A percentile compares a stretch with the other conserved stretches of the same genome.
Evolutionary conservation across 1,140 invertebrate species (phyloP).

Genomic region (Meloidogyne exigua): DNA sequence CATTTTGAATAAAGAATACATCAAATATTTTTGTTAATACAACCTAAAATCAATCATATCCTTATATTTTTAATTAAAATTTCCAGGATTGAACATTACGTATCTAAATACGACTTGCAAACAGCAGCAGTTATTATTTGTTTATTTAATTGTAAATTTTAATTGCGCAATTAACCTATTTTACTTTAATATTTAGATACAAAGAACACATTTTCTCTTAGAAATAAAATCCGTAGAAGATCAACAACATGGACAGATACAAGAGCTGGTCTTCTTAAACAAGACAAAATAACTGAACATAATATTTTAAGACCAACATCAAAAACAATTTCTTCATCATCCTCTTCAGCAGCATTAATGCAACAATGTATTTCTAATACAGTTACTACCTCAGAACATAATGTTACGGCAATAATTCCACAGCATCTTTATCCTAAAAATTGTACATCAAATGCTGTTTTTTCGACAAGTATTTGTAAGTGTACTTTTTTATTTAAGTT

Average conservation of each 20-base stretch:
- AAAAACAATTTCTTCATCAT: background rate
- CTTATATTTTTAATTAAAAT: too few species aligned
- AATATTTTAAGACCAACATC: background rate
- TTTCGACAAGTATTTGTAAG: background rate
- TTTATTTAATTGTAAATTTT: constrained; percentile 16
- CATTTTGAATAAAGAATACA: too few species aligned
- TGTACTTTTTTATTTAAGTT: background rate
- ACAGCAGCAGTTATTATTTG: constrained; percentile 38
- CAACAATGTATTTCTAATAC: background rate
- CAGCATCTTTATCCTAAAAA: background rate
- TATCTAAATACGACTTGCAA: constrained; percentile 21
- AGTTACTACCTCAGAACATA: background rate
- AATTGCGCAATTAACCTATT: background rate
- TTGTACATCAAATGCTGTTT: background rate
- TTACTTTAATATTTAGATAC: background rate
- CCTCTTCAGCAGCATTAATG: background rate
- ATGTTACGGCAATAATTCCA: constrained; percentile 1
- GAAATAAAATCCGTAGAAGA: background rate
- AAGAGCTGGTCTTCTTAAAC: background rate
- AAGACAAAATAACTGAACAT: background rate
- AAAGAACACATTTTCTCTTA: background rate
- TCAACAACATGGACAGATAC: constrained; percentile 11
- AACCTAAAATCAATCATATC: too few species aligned
- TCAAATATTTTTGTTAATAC: too few species aligned
- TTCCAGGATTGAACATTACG: constrained; percentile 32